Evolutionary conservation across 2,113 vertebrate species (phyloP), one percentile per base, ranked within the genome.

Genomic region (Sinocyclocheilus rhinocerous): DNA sequence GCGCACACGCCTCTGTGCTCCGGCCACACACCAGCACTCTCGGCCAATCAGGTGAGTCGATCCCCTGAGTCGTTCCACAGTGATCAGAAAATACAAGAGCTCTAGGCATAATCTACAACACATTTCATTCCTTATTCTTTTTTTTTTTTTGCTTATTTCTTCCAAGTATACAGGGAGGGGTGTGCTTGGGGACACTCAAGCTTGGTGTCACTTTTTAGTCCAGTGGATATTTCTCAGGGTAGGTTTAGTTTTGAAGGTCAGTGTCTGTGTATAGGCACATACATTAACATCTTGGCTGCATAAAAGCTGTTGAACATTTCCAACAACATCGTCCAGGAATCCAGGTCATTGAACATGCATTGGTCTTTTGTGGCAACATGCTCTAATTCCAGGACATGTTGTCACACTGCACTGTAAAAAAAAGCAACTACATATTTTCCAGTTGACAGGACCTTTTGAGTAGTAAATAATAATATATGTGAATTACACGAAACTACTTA

Each of bases 41-140:
- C 80, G 89, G 86, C 90, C 93, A 94, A 93, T 93, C 90, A 93
- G 92, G 91, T 90, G 87, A 91, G 89, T 81, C 18, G 50, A 59
- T 92, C 91, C 90, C 90, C 72, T 24, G 87, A 83, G 84, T 83
- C 39, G 3, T 52, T 89, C 89, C 83, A 86, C 48, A 73, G 84
- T 87, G 88, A 91, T 91, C 83, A 90, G 87, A 88, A 88, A 69
- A 84, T 79, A 79, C 59, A 85, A 87, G 78, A 67, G 39, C 55
- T 79, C 87, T 61, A 84, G 39, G 29, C 57, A 26, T 88, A 57
- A 73, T 81, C 76, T 86, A 82, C 82, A 82, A 78, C 78, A 83
- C 67, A 83, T 86, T 81, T 85, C 65, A n/a, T 73, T 65, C 82
- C 57, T 76, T 86, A 88, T 88, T 89, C 85, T 85, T 36, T 63